These are phyloP conservation scores for Cyprinodon variegatus DNA, from an alignment of 2,113 vertebrate species.

Conservation along the genomic window DNA sequence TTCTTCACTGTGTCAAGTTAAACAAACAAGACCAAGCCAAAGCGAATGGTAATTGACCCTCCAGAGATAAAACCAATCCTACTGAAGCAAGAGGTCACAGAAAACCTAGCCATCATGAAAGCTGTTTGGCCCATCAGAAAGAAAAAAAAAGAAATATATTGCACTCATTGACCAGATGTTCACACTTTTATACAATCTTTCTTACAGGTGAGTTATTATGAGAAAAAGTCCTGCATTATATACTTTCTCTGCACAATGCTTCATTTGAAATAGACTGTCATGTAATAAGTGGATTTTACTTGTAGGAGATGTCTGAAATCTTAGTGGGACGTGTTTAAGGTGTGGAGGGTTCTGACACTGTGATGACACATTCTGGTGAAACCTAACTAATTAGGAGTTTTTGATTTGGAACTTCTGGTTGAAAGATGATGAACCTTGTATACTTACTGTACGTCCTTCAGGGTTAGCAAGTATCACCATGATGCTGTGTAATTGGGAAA, in stretches of 20 bases:
- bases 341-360: constrained; percentile 58
- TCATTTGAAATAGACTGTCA: constrained; percentile 56
- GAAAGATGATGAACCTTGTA: constrained; percentile 41
- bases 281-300: constrained; percentile 50
- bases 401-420: constrained; percentile 51
- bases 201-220: constrained; percentile 42
- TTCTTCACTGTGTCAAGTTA: constrained; percentile 99
- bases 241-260: constrained; percentile 25
- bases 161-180: constrained; percentile 23
- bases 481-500: constrained; percentile 48
- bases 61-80: constrained; percentile 86
- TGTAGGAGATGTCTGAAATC: constrained; percentile 51
- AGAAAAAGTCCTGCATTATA: constrained; percentile 18
- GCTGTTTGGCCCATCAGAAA: constrained; percentile 31
- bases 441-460: constrained; percentile 42
- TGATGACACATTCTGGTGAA: constrained; percentile 52
- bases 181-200: constrained; percentile 13
- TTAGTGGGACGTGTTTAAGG: constrained; percentile 47
- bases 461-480: constrained; percentile 19
- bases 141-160: constrained; percentile 13
- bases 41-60: constrained; percentile 95
- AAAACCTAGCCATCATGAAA: constrained; percentile 47
- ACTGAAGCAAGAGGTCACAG: constrained; percentile 83
- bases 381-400: constrained; percentile 67
- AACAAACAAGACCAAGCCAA: constrained; percentile 98